Percentiles rank a stretch among this genome's conserved stretches.
Conservation (phyloP, 2,888 invertebrate species). For the Meteorus cinctellus region DNA sequence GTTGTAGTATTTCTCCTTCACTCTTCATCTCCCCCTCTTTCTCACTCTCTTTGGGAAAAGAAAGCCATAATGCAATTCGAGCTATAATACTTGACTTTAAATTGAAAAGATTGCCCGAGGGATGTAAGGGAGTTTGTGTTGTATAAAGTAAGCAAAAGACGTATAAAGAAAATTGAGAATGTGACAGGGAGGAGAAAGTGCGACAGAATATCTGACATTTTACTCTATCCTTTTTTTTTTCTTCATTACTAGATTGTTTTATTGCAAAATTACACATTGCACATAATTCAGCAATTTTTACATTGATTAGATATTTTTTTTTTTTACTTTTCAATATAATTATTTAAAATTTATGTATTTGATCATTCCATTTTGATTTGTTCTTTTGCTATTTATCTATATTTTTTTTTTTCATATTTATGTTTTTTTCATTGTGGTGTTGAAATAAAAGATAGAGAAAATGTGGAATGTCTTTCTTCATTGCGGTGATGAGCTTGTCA, state of each 20-base stretch:
- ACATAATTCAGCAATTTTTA: too few species aligned
- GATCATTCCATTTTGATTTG: too few species aligned
- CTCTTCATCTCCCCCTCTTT: slow-evolving; percentile 49
- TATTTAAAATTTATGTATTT: too few species aligned
- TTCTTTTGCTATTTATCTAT: background rate
- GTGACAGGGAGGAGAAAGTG: background rate
- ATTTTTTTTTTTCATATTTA: background rate
- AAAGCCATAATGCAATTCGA: slow-evolving; percentile 73
- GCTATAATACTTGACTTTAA: slow-evolving; percentile 74
- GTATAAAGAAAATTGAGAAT: slow-evolving; percentile 10
- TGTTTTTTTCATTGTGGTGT: background rate
- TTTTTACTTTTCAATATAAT: too few species aligned
- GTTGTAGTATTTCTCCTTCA: slow-evolving; percentile 39
- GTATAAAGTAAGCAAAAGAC: slow-evolving; percentile 25
- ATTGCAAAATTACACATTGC: too few species aligned
- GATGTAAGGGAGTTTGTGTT: slow-evolving; percentile 67
- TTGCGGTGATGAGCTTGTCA: slow-evolving; percentile 45
- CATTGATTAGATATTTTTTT: too few species aligned
- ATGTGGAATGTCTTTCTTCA: background rate
- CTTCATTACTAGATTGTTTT: too few species aligned
- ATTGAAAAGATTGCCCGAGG: slow-evolving; percentile 74
- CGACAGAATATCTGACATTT: background rate
- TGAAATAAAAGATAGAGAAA: slow-evolving; percentile 1
- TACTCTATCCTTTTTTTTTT: too few species aligned
- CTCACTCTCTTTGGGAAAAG: slow-evolving; percentile 58